Evolutionary conservation across 1,140 invertebrate genomes (phyloP).

Genomic region (Philopotamus ludificatus): DNA sequence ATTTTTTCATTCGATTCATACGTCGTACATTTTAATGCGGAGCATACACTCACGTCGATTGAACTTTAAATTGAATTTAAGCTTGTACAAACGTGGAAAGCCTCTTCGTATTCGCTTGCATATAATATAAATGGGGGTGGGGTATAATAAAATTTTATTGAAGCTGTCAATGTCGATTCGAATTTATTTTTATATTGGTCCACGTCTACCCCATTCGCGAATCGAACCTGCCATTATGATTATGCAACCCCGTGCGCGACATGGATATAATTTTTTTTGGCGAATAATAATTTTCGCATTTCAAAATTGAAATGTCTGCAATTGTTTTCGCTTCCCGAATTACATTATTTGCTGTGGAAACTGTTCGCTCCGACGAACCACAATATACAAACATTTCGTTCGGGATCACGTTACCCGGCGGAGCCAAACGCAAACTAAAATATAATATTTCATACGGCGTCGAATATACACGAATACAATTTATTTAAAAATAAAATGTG

Average conservation of each 20-base stretch:
- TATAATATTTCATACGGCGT: neutral
- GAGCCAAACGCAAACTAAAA: neutral
- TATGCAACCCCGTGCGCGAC: too few species aligned
- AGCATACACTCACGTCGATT: too few species aligned
- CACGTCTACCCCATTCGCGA: too few species aligned
- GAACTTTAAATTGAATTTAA: too few species aligned
- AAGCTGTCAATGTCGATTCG: neutral
- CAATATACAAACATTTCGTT: neutral
- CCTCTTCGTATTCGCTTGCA: neutral
- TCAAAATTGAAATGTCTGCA: neutral
- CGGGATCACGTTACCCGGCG: neutral
- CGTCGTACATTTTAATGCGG: too few species aligned
- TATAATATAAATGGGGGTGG: neutral
- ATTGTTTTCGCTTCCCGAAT: too few species aligned
- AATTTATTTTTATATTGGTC: neutral
- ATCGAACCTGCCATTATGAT: too few species aligned
- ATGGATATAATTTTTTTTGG: too few species aligned
- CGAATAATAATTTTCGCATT: too few species aligned
- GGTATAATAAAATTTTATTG: neutral
- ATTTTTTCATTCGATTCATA: neutral
- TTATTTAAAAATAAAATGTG: neutral
- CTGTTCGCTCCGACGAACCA: neutral
- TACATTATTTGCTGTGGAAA: too few species aligned
- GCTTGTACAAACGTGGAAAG: too few species aligned
- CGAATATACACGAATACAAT: neutral